Percentiles rank a stretch among this genome's conserved stretches.
Evolutionary conservation across 2,888 invertebrate genomes (phyloP).

Genomic region (Brenthis ino): DNA sequence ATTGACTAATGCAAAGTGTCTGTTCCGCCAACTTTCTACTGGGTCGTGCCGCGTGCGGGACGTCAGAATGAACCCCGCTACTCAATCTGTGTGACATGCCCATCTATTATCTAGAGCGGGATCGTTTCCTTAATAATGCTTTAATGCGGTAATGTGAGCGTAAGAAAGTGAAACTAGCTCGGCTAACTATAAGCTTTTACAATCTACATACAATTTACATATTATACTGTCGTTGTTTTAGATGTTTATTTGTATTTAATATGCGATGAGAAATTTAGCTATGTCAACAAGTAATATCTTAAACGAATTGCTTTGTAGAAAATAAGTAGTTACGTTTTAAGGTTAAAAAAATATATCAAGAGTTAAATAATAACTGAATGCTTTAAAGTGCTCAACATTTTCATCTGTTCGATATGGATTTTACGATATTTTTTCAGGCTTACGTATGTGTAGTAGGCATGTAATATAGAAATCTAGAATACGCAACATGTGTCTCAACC

Average conservation of each 20-base stretch:
- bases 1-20: conserved; percentile 48
- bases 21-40: conserved; percentile 49
- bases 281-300: no score
- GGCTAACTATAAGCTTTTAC: conserved; percentile 14
- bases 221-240: not conserved
- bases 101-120: conserved; percentile 41
- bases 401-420: no score
- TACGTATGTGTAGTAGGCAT: not conserved
- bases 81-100: conserved; percentile 51
- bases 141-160: conserved; percentile 32
- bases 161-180: conserved; percentile 35
- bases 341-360: no score
- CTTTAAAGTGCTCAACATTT: not conserved
- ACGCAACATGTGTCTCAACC: conserved; percentile 1
- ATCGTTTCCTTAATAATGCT: conserved; percentile 40
- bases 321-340: no score
- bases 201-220: conserved; percentile 7
- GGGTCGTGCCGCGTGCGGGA: conserved; percentile 43
- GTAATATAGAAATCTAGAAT: conserved; percentile 4
- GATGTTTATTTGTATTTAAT: not conserved
- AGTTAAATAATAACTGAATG: not conserved
- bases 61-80: conserved; percentile 47
- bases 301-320: no score
- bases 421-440: not conserved
- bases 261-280: no score